phyloP scores from a whole-genome alignment of 2,113 vertebrate species.

The Pteruthius melanotis region DNA sequence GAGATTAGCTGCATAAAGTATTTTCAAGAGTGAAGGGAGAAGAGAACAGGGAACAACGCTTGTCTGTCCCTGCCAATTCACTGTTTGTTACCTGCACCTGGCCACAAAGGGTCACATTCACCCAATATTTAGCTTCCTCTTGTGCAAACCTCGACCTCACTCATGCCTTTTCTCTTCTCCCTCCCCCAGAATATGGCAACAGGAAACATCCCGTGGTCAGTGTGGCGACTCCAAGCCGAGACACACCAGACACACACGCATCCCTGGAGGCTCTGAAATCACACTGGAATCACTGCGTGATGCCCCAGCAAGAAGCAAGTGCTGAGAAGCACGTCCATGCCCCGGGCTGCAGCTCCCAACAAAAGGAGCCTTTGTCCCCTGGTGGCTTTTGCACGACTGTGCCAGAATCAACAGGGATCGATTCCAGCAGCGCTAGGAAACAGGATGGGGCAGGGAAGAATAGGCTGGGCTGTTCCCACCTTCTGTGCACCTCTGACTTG shows the following conservation, averaged over 20 bases:
- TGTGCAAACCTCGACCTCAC: background rate
- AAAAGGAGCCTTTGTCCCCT: constrained; percentile 35
- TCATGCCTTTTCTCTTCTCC: background rate
- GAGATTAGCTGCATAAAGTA: background rate
- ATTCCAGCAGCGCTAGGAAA: background rate
- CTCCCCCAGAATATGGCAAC: accelerated
- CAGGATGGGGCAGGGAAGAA: background rate
- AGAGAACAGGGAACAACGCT: background rate
- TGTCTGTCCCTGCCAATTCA: background rate
- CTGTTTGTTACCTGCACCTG: background rate
- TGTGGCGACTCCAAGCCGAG: accelerated
- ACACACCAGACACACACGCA: accelerated
- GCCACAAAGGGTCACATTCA: background rate
- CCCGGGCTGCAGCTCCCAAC: background rate
- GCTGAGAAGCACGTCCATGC: background rate
- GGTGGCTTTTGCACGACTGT: background rate
- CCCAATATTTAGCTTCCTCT: background rate
- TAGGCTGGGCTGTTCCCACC: background rate
- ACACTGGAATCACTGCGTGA: background rate
- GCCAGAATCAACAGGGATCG: background rate
- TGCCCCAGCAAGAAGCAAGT: background rate
- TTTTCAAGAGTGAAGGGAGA: background rate
- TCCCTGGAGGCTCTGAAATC: background rate
- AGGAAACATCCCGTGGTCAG: background rate
- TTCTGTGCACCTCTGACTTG: background rate